Evolutionary conservation across 37 sponge, comb jelly and placozoan genomes (phyloP).

Genomic region (Lycopodina hypogea): DNA sequence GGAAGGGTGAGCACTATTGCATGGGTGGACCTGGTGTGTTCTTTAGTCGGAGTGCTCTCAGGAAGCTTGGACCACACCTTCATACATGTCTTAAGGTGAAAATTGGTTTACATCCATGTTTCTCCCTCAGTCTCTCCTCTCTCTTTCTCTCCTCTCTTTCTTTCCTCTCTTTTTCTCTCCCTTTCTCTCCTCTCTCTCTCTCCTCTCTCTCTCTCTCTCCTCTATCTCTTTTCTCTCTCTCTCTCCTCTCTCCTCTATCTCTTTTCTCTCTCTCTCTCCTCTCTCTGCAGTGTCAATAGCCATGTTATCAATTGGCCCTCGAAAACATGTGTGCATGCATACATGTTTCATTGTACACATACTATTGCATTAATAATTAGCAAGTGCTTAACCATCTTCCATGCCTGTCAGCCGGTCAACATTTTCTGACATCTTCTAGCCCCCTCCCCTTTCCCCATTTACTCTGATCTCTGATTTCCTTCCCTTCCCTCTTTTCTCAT

Average conservation of each 20-base stretch:
- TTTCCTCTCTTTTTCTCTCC: background rate
- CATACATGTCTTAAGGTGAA: conserved; percentile 50
- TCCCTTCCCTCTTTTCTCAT: no score
- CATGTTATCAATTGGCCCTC: no score
- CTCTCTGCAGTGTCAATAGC: background rate
- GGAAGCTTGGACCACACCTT: conserved; percentile 51
- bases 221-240: background rate
- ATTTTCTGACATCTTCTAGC: no score
- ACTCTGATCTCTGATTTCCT: no score
- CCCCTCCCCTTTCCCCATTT: no score
- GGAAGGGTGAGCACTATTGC: conserved; percentile 66
- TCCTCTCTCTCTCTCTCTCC: background rate
- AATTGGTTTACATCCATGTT: background rate
- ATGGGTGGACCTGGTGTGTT: conserved; percentile 83
- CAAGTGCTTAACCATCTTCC: no score
- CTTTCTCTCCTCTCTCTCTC: background rate
- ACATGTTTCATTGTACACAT: no score
- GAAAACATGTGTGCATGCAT: no score
- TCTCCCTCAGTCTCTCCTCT: conserved; percentile 1
- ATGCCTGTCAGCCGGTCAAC: no score
- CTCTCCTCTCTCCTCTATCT: background rate
- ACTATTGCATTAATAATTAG: no score
- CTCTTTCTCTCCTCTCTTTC: background rate
- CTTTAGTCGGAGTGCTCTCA: conserved; percentile 60
- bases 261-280: background rate